Conservation (phyloP, 2,113 vertebrate species). For the Pygoscelis adeliae region DNA sequence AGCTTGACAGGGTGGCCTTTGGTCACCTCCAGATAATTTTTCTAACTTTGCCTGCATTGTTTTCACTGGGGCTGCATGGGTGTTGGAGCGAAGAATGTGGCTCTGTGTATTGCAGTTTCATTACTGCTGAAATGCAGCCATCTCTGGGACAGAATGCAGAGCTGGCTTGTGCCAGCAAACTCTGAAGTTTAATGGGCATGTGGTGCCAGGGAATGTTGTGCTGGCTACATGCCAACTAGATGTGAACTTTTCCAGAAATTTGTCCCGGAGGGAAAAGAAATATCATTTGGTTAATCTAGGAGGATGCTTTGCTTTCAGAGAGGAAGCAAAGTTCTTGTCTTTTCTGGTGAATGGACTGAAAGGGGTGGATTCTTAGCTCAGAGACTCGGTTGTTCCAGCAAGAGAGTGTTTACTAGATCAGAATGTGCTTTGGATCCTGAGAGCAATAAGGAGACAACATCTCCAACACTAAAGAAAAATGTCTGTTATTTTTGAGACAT, state of each 20-base stretch:
- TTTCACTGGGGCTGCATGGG: neutral
- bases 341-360: neutral
- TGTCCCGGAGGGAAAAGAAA: conserved; percentile 11
- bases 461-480: neutral
- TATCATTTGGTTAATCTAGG: neutral
- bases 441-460: neutral
- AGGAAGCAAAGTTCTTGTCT: neutral
- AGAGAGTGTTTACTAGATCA: neutral
- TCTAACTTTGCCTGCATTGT: conserved; percentile 28
- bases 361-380: neutral
- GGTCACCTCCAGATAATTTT: neutral
- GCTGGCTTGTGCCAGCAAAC: conserved; percentile 21
- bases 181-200: conserved; percentile 25
- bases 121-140: conserved; percentile 47
- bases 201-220: conserved; percentile 49
- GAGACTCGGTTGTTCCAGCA: neutral
- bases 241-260: conserved; percentile 46
- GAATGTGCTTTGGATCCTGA: neutral
- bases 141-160: conserved; percentile 39
- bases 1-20: neutral
- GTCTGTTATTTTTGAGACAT: neutral
- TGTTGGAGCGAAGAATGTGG: conserved; percentile 24
- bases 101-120: conserved; percentile 42
- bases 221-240: neutral
- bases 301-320: neutral